Evolutionary conservation across 2,888 invertebrate species (phyloP), one percentile per base, ranked within the genome.

Genomic region (Prenolepis imparis): DNA sequence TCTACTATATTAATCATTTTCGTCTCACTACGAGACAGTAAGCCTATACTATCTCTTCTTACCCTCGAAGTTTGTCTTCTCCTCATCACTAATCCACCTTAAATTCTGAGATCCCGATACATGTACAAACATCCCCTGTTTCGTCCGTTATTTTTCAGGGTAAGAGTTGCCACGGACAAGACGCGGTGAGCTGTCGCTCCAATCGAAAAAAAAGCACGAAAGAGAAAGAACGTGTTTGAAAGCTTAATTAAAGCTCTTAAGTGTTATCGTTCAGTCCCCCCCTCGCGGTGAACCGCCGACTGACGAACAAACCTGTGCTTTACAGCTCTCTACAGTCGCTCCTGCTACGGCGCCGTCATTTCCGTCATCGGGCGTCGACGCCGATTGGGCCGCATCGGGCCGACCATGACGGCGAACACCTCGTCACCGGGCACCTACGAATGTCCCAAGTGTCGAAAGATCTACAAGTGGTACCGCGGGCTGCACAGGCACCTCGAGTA

Each of bases 381-480:
- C 8, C 63, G 81, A 6, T 72, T 64, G 59, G n/a, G n/a, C n/a
- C 87, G 63, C 82, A 44, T 32, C 44, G n/a, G 48, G 15, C 61
- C 75, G 28, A 24, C 55, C 28, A 36, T 36, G 15, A 57, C 64
- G 55, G 6, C 64, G 11, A 21, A 21, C 83, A 90, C 89, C 72
- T 78, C 88, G 15, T 59, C 86, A 66, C 90, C 91, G 18, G 93
- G 93, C 32, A 92, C 84, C 83, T 94, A 90, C 85, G 92, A 95
- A 67, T 96, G 96, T 89, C 95, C 95, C 8, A 95, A 95, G 66
- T 96, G 96, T 90, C 94, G 95, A 63, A 96, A 96, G 91, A 93
- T 94, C 63, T 96, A 96, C 93, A 96, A 96, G 77, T 96, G 96
- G 93, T 96, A 96, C 90, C 95, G 96, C 6, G 96, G 96, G 84